Percentiles rank a stretch among this genome's conserved stretches.
These are phyloP conservation scores for Candidula unifasciata DNA, from an alignment of 2,888 invertebrate species.

Conservation along the genomic window DNA sequence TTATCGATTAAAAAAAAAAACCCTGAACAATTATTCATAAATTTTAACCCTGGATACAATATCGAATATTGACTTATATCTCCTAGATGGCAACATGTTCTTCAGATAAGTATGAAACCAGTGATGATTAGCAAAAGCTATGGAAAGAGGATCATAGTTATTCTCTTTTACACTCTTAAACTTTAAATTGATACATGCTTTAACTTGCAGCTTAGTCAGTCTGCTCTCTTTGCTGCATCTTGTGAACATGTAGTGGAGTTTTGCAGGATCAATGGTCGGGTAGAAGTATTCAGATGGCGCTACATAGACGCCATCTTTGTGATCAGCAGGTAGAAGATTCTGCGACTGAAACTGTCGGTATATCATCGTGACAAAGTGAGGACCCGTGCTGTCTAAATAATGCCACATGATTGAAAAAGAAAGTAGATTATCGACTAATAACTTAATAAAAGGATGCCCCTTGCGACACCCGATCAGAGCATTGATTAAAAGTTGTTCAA, in stretches of 20 bases:
- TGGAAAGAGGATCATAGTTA: slow-evolving; percentile 47
- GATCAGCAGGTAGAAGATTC: slow-evolving; percentile 25
- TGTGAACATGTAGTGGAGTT: slow-evolving; percentile 64
- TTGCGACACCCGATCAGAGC: slow-evolving; percentile 70
- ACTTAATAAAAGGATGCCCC: slow-evolving; percentile 71
- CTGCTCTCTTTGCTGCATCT: slow-evolving; percentile 63
- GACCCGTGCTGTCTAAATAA: slow-evolving; percentile 72
- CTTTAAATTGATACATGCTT: slow-evolving; percentile 69
- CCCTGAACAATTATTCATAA: slow-evolving; percentile 25
- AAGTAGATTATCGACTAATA: slow-evolving; percentile 65
- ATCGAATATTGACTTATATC: slow-evolving; percentile 39
- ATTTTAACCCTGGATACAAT: slow-evolving; percentile 60
- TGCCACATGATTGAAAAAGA: slow-evolving; percentile 69
- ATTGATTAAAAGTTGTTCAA: slow-evolving; percentile 70
- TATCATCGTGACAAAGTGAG: slow-evolving; percentile 67
- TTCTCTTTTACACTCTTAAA: slow-evolving; percentile 57
- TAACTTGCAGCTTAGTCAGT: slow-evolving; percentile 61
- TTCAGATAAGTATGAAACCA: slow-evolving; percentile 72
- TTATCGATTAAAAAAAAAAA: neutral
- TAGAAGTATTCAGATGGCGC: slow-evolving; percentile 72
- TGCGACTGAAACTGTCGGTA: slow-evolving; percentile 60
- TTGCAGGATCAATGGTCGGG: slow-evolving; percentile 69
- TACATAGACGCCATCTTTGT: slow-evolving; percentile 63
- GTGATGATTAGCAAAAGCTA: slow-evolving; percentile 70
- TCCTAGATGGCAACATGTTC: neutral